Conservation (phyloP, 2,797 vertebrate species). For the Gorsachius magnificus region DNA sequence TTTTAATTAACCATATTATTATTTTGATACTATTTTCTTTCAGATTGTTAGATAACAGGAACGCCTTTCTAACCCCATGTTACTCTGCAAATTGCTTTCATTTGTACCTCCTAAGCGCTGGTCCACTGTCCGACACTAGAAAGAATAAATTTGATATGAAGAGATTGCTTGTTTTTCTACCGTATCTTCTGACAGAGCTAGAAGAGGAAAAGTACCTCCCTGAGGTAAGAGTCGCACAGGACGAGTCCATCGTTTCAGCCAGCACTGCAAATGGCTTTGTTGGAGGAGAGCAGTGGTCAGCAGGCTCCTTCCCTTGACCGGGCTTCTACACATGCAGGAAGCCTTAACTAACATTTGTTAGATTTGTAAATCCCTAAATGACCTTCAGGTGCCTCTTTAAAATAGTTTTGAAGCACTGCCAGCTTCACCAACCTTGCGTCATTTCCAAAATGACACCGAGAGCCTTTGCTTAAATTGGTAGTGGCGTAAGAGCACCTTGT, state of each 20-base stretch:
- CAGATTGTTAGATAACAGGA: neutral
- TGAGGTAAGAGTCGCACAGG: neutral
- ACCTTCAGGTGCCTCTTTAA: neutral
- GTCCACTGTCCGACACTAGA: neutral
- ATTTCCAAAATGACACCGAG: neutral
- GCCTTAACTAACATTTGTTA: neutral
- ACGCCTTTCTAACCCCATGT: neutral
- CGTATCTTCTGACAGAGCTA: neutral
- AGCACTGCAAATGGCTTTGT: neutral
- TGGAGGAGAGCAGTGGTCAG: neutral
- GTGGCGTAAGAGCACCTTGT: neutral
- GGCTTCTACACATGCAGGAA: neutral
- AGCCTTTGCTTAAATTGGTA: neutral
- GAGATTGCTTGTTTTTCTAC: neutral
- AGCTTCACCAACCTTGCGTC: neutral
- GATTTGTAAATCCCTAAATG: neutral
- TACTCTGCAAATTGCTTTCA: neutral
- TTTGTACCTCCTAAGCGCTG: neutral
- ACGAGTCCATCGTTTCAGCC: fast-evolving
- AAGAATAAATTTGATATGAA: neutral
- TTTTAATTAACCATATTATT: neutral
- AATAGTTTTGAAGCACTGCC: neutral
- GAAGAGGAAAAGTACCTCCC: neutral
- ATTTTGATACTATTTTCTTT: neutral
- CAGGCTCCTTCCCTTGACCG: neutral